Evolutionary conservation across 2,888 invertebrate genomes (phyloP).

Genomic region (Spisula subtruncata): DNA sequence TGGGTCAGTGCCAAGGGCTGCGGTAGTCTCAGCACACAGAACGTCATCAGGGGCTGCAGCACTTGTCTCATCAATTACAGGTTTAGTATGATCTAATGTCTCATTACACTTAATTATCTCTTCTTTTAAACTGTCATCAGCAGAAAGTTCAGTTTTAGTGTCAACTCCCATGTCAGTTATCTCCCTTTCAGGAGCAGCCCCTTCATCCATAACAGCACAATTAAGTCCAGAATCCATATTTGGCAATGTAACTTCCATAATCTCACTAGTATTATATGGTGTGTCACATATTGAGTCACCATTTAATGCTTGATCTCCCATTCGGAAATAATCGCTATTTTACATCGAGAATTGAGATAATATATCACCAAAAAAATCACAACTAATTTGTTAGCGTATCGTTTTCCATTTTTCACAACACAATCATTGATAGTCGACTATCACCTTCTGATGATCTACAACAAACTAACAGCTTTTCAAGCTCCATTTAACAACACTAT

Average conservation of each 20-base stretch:
- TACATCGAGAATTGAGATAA: constrained; percentile 6
- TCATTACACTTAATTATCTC: neutral
- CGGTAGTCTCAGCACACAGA: too few relatives aligned
- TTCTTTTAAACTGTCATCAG: neutral
- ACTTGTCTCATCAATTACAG: neutral
- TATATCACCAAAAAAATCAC: constrained; percentile 23
- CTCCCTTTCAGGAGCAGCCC: neutral
- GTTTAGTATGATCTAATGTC: neutral
- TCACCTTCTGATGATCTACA: constrained; percentile 56
- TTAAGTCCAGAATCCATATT: neutral
- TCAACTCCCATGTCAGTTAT: neutral
- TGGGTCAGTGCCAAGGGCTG: too few relatives aligned
- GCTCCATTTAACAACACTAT: constrained; percentile 55
- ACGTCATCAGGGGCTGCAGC: neutral
- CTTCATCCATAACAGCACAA: neutral
- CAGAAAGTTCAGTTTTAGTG: neutral
- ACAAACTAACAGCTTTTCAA: constrained; percentile 52
- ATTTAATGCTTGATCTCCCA: neutral
- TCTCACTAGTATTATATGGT: neutral
- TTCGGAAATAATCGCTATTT: neutral
- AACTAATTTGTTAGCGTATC: constrained; percentile 53
- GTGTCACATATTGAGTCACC: neutral
- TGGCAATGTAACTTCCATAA: neutral
- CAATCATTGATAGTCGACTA: constrained; percentile 48
- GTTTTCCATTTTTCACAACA: constrained; percentile 51